Base-by-base conservation (phyloP, 2,888 invertebrate genomes). In the Cheilosia vernalis region DNA sequence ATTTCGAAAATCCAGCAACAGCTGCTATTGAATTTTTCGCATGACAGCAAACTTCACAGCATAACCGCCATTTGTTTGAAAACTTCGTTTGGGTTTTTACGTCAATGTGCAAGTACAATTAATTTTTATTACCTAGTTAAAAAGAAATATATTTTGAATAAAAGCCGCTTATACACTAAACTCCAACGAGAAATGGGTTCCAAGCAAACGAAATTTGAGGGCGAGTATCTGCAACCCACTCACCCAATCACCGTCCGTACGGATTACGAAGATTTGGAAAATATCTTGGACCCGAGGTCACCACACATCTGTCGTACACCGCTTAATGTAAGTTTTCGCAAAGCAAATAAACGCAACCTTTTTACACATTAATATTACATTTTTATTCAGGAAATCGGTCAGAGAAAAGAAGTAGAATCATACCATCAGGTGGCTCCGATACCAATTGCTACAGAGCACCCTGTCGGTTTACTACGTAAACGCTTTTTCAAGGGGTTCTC, bases 271-370 rank as follows among this genome's bases (percentile, higher is more conserved):
- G 56, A 74, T 7, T 2, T 42, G 4, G 61, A 56, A 17, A 24
- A 63, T 58, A 56, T 55, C 10, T 82, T 88, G 0, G 91, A 91
- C 88, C 91, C 91, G 2, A 89, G 91, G 44, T 91, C 91, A 0
- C 91, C 91, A 2, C 89, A 88, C 72, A 89, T 87, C 2, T 89
- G 89, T 15, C 88, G 91, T 2, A 91, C 91, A 0, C 91, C 91
- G 0, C 61, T 91, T 1, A 88, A 87, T 81, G 91, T 91, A 74
- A 89, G 6, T n/a, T 1, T 13, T 1, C 49, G 1, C 10, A 13
- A 37, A 37, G 10, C 37, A 13, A 37, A 37, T 4, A 37, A 13
- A 21, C 2, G 3, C 13, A 49, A 9, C 0, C n/a, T 17, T 7
- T 49, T 21, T 10, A 49, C 5, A 10, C 10, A 10, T 49, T 19